Percentiles rank a stretch among this genome's conserved stretches.
These are phyloP conservation scores for Calephelis nemesis DNA, from an alignment of 1,140 invertebrate species.

Conservation along the genomic window DNA sequence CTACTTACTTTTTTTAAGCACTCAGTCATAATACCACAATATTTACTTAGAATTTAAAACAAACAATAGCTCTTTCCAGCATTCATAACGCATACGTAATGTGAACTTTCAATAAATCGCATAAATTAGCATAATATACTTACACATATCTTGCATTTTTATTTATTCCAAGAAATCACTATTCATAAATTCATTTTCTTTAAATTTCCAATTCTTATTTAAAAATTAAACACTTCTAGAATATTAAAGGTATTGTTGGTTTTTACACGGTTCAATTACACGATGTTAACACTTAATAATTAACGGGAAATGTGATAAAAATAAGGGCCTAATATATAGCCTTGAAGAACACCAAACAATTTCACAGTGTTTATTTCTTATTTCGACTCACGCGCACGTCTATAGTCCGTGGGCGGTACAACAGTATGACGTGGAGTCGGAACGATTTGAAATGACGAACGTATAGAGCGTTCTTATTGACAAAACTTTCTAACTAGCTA, in stretches of 20 bases:
- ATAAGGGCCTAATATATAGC: conserved; percentile 37
- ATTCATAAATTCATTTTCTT: conserved; percentile 20
- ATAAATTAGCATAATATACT: conserved; percentile 39
- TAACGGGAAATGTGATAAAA: conserved; percentile 27
- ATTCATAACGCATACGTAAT: neutral
- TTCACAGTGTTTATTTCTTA: conserved; percentile 42
- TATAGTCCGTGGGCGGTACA: conserved; percentile 54
- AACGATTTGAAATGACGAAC: conserved; percentile 49
- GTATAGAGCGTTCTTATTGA: conserved; percentile 33
- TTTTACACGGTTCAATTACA: conserved; percentile 38
- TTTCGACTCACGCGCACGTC: conserved; percentile 54
- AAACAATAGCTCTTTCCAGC: conserved; percentile 5
- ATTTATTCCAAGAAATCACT: conserved; percentile 35
- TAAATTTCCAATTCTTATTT: neutral
- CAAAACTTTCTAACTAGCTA: conserved; percentile 26
- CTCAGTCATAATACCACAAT: conserved; percentile 33
- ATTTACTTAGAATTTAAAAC: conserved; percentile 22
- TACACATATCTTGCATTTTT: conserved; percentile 65
- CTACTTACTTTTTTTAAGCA: conserved; percentile 32
- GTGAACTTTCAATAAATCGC: neutral
- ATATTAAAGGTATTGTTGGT: neutral
- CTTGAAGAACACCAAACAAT: conserved; percentile 46
- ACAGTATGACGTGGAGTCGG: conserved; percentile 63
- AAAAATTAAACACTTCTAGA: conserved; percentile 7
- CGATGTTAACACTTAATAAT: conserved; percentile 26